Conservation (phyloP, 2,797 vertebrate species). For the Antennarius maculatus region DNA sequence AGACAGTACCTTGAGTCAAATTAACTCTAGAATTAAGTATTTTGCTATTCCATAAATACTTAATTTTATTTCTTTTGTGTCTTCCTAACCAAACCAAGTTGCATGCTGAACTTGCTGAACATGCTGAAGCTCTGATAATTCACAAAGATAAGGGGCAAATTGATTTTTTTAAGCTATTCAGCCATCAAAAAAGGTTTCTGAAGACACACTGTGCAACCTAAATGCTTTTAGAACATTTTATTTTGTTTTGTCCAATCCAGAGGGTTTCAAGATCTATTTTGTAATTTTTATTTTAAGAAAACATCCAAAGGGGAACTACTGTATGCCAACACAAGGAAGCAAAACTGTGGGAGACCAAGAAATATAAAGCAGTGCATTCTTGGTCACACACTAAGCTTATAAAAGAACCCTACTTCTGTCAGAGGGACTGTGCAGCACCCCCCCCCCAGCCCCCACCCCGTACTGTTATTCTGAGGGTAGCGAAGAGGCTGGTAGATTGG, state of each 20-base stretch:
- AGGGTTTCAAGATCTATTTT: neutral
- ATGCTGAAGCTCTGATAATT: too few relatives aligned
- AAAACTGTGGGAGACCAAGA: constrained; percentile 1
- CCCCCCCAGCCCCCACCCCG: neutral
- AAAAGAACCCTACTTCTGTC: constrained; percentile 35
- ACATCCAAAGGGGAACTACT: neutral
- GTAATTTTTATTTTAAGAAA: neutral
- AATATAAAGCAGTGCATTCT: constrained; percentile 13
- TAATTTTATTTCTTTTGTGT: neutral
- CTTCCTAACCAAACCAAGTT: neutral
- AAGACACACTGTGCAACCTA: too few relatives aligned
- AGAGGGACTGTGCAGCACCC: constrained; percentile 18
- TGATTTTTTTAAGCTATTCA: too few relatives aligned
- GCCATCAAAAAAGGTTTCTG: too few relatives aligned
- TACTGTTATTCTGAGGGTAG: constrained; percentile 40
- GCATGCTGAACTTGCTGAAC: too few relatives aligned
- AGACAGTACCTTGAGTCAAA: neutral
- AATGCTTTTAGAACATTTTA: too few relatives aligned
- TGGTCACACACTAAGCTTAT: constrained; percentile 9
- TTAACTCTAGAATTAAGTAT: neutral
- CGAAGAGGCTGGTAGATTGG: constrained; percentile 36
- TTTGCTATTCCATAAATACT: neutral
- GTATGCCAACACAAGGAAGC: constrained; percentile 4
- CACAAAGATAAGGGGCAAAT: too few relatives aligned
- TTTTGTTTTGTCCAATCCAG: too few relatives aligned